phyloP scores from a whole-genome alignment of 2,113 vertebrate species.

The Brachyhypopomus occidentalis region DNA sequence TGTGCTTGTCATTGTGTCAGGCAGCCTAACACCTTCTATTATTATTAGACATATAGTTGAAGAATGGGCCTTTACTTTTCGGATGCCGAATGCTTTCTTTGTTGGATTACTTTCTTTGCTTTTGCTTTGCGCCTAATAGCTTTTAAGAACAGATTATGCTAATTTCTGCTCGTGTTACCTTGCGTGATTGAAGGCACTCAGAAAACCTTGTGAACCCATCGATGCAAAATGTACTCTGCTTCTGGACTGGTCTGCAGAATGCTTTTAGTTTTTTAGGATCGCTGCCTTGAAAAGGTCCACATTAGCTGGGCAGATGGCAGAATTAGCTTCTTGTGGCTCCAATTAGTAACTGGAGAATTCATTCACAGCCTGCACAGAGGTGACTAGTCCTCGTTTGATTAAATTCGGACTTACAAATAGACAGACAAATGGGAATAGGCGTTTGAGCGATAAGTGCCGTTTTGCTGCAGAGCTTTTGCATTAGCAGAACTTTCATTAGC shows the following conservation, averaged over 20 bases:
- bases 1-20: constrained; percentile 40
- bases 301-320: constrained; percentile 32
- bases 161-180: neutral
- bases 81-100: neutral
- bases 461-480: constrained; percentile 9
- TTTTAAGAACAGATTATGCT: constrained; percentile 17
- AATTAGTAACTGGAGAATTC: constrained; percentile 34
- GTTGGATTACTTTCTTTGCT: neutral
- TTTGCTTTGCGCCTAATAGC: neutral
- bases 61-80: neutral
- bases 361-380: constrained; percentile 29
- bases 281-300: constrained; percentile 18
- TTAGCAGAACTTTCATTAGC: constrained; percentile 5
- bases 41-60: neutral
- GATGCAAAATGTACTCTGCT: constrained; percentile 10
- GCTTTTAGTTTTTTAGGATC: constrained; percentile 10
- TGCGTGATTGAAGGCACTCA: constrained; percentile 2
- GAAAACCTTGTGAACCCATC: constrained; percentile 3
- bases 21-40: constrained; percentile 9
- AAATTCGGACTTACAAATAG: constrained; percentile 24
- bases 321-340: constrained; percentile 20
- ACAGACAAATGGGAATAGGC: constrained; percentile 6
- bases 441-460: neutral
- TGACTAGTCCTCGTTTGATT: constrained; percentile 28
- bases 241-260: constrained; percentile 58